These are phyloP conservation scores for Neoaliturus tenellus DNA, from an alignment of 2,888 invertebrate species.

Conservation along the genomic window DNA sequence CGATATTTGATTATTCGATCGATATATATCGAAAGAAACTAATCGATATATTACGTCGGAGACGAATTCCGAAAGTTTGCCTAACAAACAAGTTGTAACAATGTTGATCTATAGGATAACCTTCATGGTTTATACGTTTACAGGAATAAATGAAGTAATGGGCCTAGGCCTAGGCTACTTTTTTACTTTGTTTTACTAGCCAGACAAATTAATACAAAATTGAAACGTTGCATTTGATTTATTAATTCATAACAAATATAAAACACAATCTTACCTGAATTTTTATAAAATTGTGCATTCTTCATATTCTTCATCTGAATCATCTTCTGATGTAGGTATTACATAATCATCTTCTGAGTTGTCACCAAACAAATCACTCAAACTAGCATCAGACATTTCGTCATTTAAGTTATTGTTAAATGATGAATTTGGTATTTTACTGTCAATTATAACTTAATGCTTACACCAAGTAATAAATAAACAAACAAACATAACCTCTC, in stretches of 20 bases:
- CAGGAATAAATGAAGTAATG: conserved; percentile 4
- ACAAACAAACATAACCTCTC: conserved; percentile 19
- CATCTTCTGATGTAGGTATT: not conserved
- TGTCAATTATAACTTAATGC: conserved; percentile 2
- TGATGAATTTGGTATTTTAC: not conserved
- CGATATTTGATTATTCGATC: too few species aligned
- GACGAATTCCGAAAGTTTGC: too few species aligned
- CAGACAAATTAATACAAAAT: not conserved
- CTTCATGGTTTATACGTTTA: not conserved
- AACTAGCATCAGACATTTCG: conserved; percentile 18
- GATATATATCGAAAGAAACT: too few species aligned
- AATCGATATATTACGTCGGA: too few species aligned
- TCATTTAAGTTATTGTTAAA: conserved; percentile 19
- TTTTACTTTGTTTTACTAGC: conserved; percentile 17
- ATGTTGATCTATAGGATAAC: conserved; percentile 22
- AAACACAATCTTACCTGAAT: conserved; percentile 28
- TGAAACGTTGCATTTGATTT: not conserved
- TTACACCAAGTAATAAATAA: conserved; percentile 12
- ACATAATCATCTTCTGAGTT: conserved; percentile 21
- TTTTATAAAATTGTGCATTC: not conserved
- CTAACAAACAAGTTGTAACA: not conserved
- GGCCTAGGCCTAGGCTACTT: conserved; percentile 22
- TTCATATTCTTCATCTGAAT: conserved; percentile 21
- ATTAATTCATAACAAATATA: conserved; percentile 5
- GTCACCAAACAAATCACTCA: conserved; percentile 17